Conservation (phyloP, 2,113 vertebrate species). For the Sinocyclocheilus grahami region DNA sequence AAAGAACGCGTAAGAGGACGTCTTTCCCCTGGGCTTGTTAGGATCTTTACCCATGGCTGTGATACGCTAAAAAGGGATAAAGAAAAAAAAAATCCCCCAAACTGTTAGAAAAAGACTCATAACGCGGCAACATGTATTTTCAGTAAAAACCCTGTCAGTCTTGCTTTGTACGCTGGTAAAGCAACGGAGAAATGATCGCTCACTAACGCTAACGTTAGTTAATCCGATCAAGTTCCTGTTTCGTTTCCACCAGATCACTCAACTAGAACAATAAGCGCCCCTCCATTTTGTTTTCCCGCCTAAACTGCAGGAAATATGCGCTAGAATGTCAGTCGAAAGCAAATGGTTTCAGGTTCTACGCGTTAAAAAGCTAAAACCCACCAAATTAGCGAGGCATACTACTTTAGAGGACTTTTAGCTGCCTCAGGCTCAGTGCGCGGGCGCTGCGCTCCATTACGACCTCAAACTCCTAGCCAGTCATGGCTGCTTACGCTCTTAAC, state of each 20-base stretch:
- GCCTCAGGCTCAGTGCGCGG: neutral
- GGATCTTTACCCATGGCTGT: constrained; percentile 90
- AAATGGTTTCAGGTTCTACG: too few species aligned
- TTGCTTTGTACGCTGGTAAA: neutral
- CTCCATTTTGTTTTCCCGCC: constrained; percentile 84
- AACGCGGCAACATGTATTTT: neutral
- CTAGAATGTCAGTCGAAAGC: neutral
- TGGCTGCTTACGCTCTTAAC: constrained; percentile 10
- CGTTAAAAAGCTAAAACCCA: too few species aligned
- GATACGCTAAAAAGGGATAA: constrained; percentile 43
- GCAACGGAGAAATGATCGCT: neutral
- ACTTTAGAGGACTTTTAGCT: neutral
- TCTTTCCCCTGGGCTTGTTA: constrained; percentile 92
- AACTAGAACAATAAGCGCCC: constrained; percentile 71
- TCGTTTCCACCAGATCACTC: constrained; percentile 40
- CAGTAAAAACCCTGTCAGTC: too few species aligned
- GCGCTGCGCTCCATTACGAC: constrained; percentile 15
- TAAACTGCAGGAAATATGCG: constrained; percentile 62
- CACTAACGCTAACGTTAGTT: constrained; percentile 45
- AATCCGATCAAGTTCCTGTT: constrained; percentile 74
- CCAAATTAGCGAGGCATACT: too few species aligned
- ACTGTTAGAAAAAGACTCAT: neutral
- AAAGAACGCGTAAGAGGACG: constrained; percentile 94
- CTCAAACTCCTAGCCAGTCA: constrained; percentile 3
- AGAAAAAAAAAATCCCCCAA: too few species aligned